These are phyloP conservation scores for Blastobasis adustella DNA, from an alignment of 2,888 invertebrate genomes.

Conservation along the genomic window DNA sequence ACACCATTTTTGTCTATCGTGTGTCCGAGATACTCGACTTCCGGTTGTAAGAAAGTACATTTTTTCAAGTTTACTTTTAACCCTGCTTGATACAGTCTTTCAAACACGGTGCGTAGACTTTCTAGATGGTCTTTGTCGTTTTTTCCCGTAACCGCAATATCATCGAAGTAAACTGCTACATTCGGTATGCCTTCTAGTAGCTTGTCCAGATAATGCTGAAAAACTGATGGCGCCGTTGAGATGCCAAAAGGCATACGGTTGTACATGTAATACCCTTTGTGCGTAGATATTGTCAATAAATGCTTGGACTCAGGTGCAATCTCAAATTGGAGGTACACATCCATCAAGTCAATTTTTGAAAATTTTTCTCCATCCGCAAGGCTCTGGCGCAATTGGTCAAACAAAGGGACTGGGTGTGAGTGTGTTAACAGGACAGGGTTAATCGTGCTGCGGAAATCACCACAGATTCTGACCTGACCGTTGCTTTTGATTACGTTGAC, in stretches of 20 bases:
- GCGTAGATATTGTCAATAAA: background rate
- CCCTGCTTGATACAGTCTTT: constrained; percentile 2
- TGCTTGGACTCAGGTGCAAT: background rate
- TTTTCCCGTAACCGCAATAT: constrained; percentile 7
- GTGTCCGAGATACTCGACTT: constrained; percentile 8
- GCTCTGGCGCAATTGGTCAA: background rate
- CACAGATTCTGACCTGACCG: background rate
- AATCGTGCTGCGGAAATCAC: background rate
- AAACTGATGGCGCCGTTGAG: constrained; percentile 6
- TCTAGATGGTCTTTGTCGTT: constrained; percentile 1
- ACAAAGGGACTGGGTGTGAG: background rate
- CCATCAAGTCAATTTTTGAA: background rate
- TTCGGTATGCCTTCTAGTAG: constrained; percentile 5
- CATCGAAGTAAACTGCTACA: constrained; percentile 9
- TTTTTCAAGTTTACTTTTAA: constrained; percentile 2
- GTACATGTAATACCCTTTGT: background rate
- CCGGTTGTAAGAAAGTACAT: constrained; percentile 5
- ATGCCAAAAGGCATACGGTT: background rate
- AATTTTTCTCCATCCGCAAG: background rate
- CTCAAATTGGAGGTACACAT: background rate
- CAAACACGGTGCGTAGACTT: constrained; percentile 2
- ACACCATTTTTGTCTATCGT: constrained; percentile 7
- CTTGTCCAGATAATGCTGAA: constrained; percentile 10
- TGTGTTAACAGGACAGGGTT: background rate
- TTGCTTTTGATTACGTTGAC: background rate